Base-by-base conservation (phyloP, 2,113 vertebrate species). In the Chaetops frenatus region DNA sequence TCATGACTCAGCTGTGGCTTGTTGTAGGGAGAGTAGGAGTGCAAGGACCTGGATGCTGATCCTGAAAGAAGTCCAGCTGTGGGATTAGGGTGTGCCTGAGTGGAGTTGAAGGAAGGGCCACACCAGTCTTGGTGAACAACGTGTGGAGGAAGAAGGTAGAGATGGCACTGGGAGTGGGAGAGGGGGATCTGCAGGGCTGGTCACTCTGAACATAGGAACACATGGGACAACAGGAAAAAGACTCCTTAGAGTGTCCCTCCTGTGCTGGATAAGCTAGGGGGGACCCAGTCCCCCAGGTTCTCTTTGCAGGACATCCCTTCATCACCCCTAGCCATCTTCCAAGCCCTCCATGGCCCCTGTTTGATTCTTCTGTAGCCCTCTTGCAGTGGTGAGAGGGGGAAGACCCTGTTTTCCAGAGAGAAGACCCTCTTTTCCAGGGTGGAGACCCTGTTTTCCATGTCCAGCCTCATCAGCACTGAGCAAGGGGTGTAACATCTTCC, bases 111-210 rank as follows among this genome's bases (percentile, higher is more conserved):
- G 7, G 14, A 81, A 56, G 27, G 22, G 5, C 20, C 20, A 13
- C 0, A 0, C 1, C 0, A 1, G 15, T 58, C 28, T 35, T 38
- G 16, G 13, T 66, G 53, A 29, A 13, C 8, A 44, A 14, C 16
- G 6, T 58, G 18, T 82, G 66, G 76, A 79, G n/a, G 15, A 50
- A 69, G 57, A 84, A 44, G 15, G 19, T 16, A 27, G 21, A 57
- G 45, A 6, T 27, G 58, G 13, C 21, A 23, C 10, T 87, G 36
- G 56, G 31, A 15, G 27, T 67, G 33, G 40, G 40, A 88, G 48
- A 62, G 10, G 3, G 6, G 15, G 9, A 6, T 88, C 4, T 94
- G 22, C 3, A n/a, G 36, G 10, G 18, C 8, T 53, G 44, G 16
- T 6, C 25, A 16, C 33, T 82, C 38, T 64, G 20, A 64, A 24